Percentiles rank a stretch among this genome's conserved stretches.
phyloP scores from a whole-genome alignment of 2,113 vertebrate genomes.

The Spizaetus ornatus region DNA sequence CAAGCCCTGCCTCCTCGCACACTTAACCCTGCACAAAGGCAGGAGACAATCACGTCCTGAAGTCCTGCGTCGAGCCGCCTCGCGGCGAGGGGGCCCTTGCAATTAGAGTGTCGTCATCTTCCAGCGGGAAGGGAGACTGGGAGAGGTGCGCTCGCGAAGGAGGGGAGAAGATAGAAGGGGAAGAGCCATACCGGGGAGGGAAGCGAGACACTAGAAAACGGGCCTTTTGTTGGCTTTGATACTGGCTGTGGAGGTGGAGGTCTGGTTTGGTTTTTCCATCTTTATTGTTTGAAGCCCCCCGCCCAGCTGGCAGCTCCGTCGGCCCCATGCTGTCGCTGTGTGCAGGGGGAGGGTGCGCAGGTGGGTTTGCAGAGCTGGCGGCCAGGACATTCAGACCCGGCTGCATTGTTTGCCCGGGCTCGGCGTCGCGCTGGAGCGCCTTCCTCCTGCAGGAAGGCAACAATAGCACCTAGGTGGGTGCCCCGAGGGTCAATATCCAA shows the following conservation, averaged over 20 bases:
- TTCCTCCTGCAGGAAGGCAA: neutral
- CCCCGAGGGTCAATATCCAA: neutral
- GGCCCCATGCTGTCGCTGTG: neutral
- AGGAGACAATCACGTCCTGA: slow-evolving; percentile 20
- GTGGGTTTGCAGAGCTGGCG: neutral
- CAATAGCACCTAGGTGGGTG: neutral
- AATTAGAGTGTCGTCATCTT: slow-evolving; percentile 43
- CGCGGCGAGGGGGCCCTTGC: slow-evolving; percentile 21
- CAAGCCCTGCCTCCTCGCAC: slow-evolving; percentile 35
- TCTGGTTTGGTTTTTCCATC: neutral
- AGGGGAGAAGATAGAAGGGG: neutral
- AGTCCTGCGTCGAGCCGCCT: slow-evolving; percentile 21
- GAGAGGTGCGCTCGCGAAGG: neutral
- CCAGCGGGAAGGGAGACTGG: neutral
- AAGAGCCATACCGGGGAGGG: neutral
- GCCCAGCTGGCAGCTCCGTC: neutral
- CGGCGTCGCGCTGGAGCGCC: rapidly evolving
- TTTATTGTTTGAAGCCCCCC: neutral
- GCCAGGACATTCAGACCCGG: neutral
- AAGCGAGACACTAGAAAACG: rapidly evolving
- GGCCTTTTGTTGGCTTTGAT: slow-evolving; percentile 26
- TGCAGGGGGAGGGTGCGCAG: neutral
- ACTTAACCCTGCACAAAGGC: slow-evolving; percentile 67
- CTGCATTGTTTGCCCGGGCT: neutral
- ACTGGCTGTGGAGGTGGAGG: neutral